Conservation (phyloP, 2,888 invertebrate genomes). For the Bombylius discolor region DNA sequence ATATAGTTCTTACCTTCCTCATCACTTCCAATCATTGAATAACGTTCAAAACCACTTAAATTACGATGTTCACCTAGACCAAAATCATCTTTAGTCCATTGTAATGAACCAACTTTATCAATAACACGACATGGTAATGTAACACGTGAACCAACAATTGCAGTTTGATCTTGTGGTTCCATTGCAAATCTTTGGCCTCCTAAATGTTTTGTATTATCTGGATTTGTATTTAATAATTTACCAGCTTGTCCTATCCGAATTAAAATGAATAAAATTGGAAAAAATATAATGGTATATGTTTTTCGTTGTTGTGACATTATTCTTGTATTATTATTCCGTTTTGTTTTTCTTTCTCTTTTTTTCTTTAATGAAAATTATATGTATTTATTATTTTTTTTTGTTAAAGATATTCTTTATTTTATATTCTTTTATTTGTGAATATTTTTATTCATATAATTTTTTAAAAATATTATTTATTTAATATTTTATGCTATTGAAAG, state of each 20-base stretch:
- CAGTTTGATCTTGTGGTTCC: constrained; percentile 85
- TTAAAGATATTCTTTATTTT: background rate
- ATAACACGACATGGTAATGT: constrained; percentile 83
- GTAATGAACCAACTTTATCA: constrained; percentile 76
- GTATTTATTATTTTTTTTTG: background rate
- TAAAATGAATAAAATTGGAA: constrained; percentile 12
- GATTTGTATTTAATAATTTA: background rate
- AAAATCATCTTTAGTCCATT: constrained; percentile 97
- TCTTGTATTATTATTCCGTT: background rate
- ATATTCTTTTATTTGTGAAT: background rate
- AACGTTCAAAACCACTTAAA: constrained; percentile 82
- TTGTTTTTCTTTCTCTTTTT: background rate
- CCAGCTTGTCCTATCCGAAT: constrained; percentile 11
- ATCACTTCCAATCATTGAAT: constrained; percentile 91
- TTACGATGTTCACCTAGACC: constrained; percentile 85
- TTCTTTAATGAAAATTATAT: background rate
- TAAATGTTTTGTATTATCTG: constrained; percentile 4
- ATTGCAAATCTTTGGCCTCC: constrained; percentile 73
- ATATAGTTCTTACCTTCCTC: constrained; percentile 61
- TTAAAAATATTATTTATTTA: too few relatives aligned
- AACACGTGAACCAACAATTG: constrained; percentile 75
- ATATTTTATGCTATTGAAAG: too few relatives aligned
- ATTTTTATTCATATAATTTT: too few relatives aligned
- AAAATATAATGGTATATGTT: constrained; percentile 12
- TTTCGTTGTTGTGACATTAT: constrained; percentile 11